Percentiles rank a stretch among this genome's conserved stretches.
phyloP scores from a whole-genome alignment of 2,888 invertebrate species.

The Strigamia maritima region DNA sequence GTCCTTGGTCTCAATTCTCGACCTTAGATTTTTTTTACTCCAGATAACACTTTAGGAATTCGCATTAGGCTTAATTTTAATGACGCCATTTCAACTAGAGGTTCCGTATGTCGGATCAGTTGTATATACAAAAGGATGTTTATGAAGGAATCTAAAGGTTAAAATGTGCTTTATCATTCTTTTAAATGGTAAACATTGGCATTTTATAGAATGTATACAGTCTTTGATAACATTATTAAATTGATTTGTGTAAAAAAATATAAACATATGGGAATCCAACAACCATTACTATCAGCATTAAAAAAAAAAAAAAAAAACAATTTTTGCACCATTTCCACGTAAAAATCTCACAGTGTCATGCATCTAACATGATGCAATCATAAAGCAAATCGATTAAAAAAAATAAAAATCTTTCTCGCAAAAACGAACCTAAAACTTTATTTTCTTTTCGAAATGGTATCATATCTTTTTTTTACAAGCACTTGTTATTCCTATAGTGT shows the following conservation, averaged over 20 bases:
- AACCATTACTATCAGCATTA: background rate
- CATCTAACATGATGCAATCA: background rate
- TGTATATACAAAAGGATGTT: too few species aligned
- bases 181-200: too few species aligned
- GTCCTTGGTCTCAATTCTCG: background rate
- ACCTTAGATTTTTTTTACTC: background rate
- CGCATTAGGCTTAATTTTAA: background rate
- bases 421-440: background rate
- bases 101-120: background rate
- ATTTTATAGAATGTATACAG: too few species aligned
- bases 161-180: too few species aligned
- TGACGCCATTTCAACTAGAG: background rate
- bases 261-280: background rate
- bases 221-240: too few species aligned
- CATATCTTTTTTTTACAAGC: background rate
- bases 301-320: background rate
- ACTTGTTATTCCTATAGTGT: background rate
- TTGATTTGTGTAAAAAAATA: background rate
- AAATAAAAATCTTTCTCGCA: background rate
- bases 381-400: constrained; percentile 18
- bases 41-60: too few species aligned
- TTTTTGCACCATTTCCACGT: background rate
- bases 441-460: background rate
- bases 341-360: background rate
- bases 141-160: too few species aligned